Percentiles rank a stretch among this genome's conserved stretches.
phyloP scores from a whole-genome alignment of 23 tunicate genomes.

The Styela clava region DNA sequence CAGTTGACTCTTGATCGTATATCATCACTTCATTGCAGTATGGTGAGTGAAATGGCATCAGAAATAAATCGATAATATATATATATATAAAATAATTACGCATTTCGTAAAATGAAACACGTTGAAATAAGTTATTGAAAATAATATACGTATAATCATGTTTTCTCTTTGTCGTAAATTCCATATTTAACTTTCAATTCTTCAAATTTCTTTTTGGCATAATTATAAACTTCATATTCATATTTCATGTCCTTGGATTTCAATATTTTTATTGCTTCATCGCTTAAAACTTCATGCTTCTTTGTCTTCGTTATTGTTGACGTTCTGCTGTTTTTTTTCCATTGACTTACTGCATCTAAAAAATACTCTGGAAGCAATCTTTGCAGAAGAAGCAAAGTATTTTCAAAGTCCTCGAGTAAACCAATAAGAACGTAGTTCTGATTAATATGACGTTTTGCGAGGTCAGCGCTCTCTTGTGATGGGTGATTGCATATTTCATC shows the following conservation, averaged over 20 bases:
- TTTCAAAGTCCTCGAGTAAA: conserved; percentile 81
- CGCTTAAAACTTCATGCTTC: conserved; percentile 24
- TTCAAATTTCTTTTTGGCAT: conserved; percentile 27
- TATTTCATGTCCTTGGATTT: conserved; percentile 29
- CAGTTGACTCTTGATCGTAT: no score
- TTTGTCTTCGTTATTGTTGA: conserved; percentile 36
- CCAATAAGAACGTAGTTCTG: conserved; percentile 69
- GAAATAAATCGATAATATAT: no score
- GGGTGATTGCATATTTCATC: conserved; percentile 43
- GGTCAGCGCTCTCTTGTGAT: conserved; percentile 27
- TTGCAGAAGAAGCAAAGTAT: conserved; percentile 60
- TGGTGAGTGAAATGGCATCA: no score
- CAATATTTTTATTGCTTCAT: conserved; percentile 32
- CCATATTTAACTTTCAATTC: neutral
- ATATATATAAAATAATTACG: no score
- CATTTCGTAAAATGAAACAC: no score
- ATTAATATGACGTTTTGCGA: conserved; percentile 71
- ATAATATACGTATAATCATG: neutral
- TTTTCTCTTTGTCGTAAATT: no score
- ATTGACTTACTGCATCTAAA: conserved; percentile 27
- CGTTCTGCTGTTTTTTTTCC: neutral
- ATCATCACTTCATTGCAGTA: no score
- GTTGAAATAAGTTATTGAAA: no score
- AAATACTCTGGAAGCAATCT: conserved; percentile 66
- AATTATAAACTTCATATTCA: conserved; percentile 80